Base-by-base conservation (phyloP, 2,113 vertebrate species). In the Silurus meridionalis region DNA sequence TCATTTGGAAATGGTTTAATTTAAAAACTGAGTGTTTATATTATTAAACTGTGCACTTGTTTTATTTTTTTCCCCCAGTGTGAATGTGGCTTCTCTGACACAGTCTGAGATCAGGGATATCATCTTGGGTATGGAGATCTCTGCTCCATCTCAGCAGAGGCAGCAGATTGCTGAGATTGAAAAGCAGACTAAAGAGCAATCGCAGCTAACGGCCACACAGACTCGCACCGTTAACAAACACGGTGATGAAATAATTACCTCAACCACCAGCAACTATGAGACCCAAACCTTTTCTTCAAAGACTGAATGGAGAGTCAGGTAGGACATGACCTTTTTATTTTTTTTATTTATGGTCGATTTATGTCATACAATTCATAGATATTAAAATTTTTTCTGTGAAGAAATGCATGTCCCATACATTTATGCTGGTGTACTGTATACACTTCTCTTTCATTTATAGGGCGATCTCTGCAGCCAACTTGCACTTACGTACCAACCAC, bases 101-200 rank as follows among this genome's bases (percentile, higher is more conserved):
- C 98, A 99, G 25, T 99, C 98, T 0, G 98, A 99, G 94, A 99
- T 99, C 92, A 94, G 98, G 91, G 98, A 99, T 94, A 99, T 99
- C 91, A 99, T 99, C 92, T 92, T 99, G 94, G 98, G 98, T 63
- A 99, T 99, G 98, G 98, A 99, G 94, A 99, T 99, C 90, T 99
- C 98, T 0, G 98, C 98, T 0, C 98, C 98, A 0, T 99, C 98
- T 0, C 98, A 99, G 92, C 98, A 99, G 94, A 95, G 98, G n/a
- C 98, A 99, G 93, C 98, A 99, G 92, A 99, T 99, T 11, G 98
- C 98, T 0, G 98, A 99, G 93, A 99, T 99, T 0, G 98, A 99
- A 93, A 99, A 99, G 92, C 98, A 99, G 92, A 99, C 98, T 86
- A 99, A 99, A 92, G 98, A 99, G 83, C 98, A 99, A 93, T 99